phyloP scores from a whole-genome alignment of 2,797 vertebrate species.

The Sciaenops ocellatus region DNA sequence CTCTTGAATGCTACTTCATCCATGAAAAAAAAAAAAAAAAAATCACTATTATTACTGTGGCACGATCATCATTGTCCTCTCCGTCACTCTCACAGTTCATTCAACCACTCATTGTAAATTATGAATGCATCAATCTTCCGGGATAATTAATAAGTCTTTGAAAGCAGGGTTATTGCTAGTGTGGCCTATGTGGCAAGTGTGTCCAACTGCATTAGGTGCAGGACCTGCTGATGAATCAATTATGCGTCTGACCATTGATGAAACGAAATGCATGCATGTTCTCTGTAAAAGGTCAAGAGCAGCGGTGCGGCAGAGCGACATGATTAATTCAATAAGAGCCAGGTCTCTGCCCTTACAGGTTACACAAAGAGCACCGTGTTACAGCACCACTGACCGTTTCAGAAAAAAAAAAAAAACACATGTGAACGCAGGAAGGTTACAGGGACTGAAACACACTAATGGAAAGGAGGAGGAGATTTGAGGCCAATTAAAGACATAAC shows the following conservation, averaged over 20 bases:
- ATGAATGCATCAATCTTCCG: conserved; percentile 72
- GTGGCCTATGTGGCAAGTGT: conserved; percentile 65
- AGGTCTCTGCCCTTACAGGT: conserved; percentile 54
- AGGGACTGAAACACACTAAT: not conserved
- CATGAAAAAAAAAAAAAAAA: conserved; percentile 41
- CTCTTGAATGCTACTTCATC: conserved; percentile 4
- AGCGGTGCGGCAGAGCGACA: conserved; percentile 44
- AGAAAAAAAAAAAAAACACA: conserved; percentile 20
- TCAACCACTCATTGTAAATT: conserved; percentile 61
- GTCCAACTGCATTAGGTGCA: conserved; percentile 73
- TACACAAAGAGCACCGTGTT: conserved; percentile 35
- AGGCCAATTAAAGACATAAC: conserved; percentile 3
- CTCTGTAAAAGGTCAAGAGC: conserved; percentile 80
- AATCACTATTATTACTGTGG: conserved; percentile 24
- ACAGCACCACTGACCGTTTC: conserved; percentile 29
- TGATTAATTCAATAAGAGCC: conserved; percentile 75
- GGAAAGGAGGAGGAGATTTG: conserved; percentile 8
- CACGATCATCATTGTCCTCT: conserved; percentile 26
- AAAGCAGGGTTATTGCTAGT: conserved; percentile 65
- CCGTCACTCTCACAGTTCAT: conserved; percentile 42
- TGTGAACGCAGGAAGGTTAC: conserved; percentile 30
- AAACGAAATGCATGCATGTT: conserved; percentile 67
- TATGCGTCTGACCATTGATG: conserved; percentile 56
- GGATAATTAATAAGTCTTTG: conserved; percentile 79
- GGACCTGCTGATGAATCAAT: conserved; percentile 81